Base-by-base conservation (phyloP, 2,797 vertebrate genomes). In the Gymnothorax reevesii region DNA sequence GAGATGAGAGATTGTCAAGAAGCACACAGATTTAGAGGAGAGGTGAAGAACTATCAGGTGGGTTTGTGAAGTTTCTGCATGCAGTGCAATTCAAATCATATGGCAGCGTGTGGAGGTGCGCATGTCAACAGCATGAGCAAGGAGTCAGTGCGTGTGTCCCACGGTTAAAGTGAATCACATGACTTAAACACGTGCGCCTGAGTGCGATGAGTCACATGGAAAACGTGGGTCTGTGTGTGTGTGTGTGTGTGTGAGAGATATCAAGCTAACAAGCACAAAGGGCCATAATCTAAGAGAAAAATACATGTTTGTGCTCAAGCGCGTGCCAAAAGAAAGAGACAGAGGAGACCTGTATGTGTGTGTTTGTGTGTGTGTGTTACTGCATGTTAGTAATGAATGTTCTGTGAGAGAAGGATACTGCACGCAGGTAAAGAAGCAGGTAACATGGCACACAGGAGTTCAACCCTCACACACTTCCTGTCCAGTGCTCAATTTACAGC, bases 41-140 rank as follows among this genome's bases (percentile, higher is more conserved):
- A 71, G 9, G 52, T 8, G 33, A 64, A 22, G 27, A 64, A 82
- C 25, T 82, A 59, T 55, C 79, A 54, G 57, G 84, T 86, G 13
- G 82, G 66, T 82, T 87, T 64, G 85, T 89, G 91, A 90, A 88
- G 89, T 64, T 64, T 85, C 92, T 94, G 94, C 95, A 95, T 95
- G 94, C 93, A 94, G 92, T 94, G 93, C 93, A 95, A 95, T 93
- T 93, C 93, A 92, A 86, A 87, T 90, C 94, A 92, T 93, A n/a
- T 22, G 54, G 54, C 1, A 8, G 20, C 1, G 49, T 22, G 49
- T 2, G 27, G 49, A 12, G 3, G 71, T 15, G 7, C 13, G 10
- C 27, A 4, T 5, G 4, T 49, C 25, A 13, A 15, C 25, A 49
- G 71, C 71, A 75, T 4, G 71, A 75, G 71, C 13, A 49, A 12